Base-by-base conservation (phyloP, 2,113 vertebrate species). In the Podarcis muralis region DNA sequence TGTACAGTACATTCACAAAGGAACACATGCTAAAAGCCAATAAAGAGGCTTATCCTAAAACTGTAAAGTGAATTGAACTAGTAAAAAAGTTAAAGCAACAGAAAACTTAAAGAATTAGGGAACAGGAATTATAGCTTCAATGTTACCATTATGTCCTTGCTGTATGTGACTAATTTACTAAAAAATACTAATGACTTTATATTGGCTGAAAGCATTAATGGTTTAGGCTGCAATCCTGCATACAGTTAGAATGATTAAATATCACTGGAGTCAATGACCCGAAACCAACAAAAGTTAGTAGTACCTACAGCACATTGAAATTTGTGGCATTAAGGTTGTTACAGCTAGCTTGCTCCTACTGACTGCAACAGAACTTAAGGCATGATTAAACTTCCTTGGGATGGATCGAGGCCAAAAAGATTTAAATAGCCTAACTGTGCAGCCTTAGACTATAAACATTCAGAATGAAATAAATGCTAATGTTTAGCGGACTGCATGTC, bases 1-100 rank as follows among this genome's bases (percentile, higher is more conserved):
- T 74, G 4, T 2, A 5, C 1, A 3, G 8, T 32, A 0, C 4
- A 32, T 22, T 0, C 0, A 0, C 1, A 4, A 74, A 37, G 32
- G 66, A 59, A 62, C 27, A 0, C 75, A 92, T 86, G 80, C 23
- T 1, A 11, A 23, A 5, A 15, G 7, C 48, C 81, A 83, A 30
- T 0, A 15, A 35, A 4, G n/a, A 0, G 43, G 22, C 32, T 57
- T 74, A 40, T 81, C 71, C 13, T 62, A 87, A 62, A 82, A 57
- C 35, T 74, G 30, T 59, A 65, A 25, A 40, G 20, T 87, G 79
- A 86, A 53, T 27, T 82, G 5, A 69, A 30, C 40, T 57, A 78
- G 74, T 53, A n/a, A 15, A 68, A 86, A 57, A 16, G 1, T 6
- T 48, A 35, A 86, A 37, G n/a, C 80, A 88, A 35, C 72, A 83